phyloP scores from a whole-genome alignment of 92 coral and sea anemone species.

The Zoanthus sansibaricus region DNA sequence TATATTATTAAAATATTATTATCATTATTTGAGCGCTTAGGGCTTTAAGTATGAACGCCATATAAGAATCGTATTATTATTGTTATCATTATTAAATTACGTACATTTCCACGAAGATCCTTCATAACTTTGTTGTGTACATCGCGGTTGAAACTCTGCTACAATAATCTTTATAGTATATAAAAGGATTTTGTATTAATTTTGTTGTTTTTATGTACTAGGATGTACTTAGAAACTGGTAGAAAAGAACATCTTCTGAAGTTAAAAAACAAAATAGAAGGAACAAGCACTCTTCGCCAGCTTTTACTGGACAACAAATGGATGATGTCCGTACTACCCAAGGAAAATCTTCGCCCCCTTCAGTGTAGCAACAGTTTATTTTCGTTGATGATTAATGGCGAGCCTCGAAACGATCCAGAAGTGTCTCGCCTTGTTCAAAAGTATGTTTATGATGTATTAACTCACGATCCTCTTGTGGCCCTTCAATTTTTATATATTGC shows the following conservation, averaged over 20 bases:
- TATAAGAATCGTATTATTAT: no score
- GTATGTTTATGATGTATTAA: neutral
- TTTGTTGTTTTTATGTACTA: neutral
- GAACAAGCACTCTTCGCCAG: conserved; percentile 33
- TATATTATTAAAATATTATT: no score
- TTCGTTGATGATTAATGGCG: conserved; percentile 6
- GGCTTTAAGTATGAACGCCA: no score
- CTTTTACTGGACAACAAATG: conserved; percentile 32
- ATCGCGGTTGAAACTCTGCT: no score
- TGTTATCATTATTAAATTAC: no score
- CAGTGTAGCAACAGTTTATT: neutral
- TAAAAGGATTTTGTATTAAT: no score
- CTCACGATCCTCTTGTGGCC: no score
- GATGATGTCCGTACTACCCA: conserved; percentile 29
- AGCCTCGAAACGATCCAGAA: neutral
- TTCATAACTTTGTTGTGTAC: no score
- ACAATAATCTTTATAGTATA: no score
- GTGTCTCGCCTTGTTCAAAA: conserved; percentile 25
- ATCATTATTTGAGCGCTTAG: no score
- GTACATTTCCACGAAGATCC: no score
- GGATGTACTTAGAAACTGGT: conserved; percentile 33
- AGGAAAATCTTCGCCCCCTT: conserved; percentile 19
- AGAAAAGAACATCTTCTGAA: neutral
- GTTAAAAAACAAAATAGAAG: conserved; percentile 29
- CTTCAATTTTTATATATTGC: no score